phyloP scores from a whole-genome alignment of 1,140 invertebrate genomes.

The Gryllus bimaculatus region DNA sequence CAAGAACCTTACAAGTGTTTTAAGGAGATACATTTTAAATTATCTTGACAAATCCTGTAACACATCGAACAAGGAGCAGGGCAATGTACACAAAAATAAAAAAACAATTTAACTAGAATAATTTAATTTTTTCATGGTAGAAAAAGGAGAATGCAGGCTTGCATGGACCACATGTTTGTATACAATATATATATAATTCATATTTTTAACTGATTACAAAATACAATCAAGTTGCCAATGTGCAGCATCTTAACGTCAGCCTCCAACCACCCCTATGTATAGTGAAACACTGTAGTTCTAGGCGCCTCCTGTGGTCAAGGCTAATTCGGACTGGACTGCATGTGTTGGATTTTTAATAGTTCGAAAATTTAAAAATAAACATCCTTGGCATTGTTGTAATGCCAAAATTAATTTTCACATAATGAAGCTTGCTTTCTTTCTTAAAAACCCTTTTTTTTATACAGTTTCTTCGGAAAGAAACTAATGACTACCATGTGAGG shows the following conservation, averaged over 20 bases:
- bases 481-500: slow-evolving; percentile 14
- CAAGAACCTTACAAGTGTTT: too few relatives aligned
- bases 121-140: slow-evolving; percentile 44
- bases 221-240: slow-evolving; percentile 21
- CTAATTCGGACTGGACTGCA: slow-evolving; percentile 21
- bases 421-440: slow-evolving; percentile 13
- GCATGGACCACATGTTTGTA: slow-evolving; percentile 21
- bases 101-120: slow-evolving; percentile 44
- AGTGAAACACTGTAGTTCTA: not conserved
- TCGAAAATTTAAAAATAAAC: not conserved
- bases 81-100: not conserved
- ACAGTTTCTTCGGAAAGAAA: slow-evolving; percentile 7
- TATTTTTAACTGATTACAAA: slow-evolving; percentile 21
- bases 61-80: too few relatives aligned
- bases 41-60: too few relatives aligned
- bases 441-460: not conserved
- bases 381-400: not conserved
- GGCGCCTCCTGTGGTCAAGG: slow-evolving; percentile 19
- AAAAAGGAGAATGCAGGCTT: slow-evolving; percentile 44
- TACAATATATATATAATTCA: slow-evolving; percentile 16
- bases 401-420: slow-evolving; percentile 11
- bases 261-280: slow-evolving; percentile 21
- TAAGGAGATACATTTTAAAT: too few relatives aligned
- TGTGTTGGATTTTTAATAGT: slow-evolving; percentile 8
- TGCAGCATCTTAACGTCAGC: slow-evolving; percentile 21